Conservation (phyloP, 1,140 invertebrate genomes). For the Gryon sp. region DNA sequence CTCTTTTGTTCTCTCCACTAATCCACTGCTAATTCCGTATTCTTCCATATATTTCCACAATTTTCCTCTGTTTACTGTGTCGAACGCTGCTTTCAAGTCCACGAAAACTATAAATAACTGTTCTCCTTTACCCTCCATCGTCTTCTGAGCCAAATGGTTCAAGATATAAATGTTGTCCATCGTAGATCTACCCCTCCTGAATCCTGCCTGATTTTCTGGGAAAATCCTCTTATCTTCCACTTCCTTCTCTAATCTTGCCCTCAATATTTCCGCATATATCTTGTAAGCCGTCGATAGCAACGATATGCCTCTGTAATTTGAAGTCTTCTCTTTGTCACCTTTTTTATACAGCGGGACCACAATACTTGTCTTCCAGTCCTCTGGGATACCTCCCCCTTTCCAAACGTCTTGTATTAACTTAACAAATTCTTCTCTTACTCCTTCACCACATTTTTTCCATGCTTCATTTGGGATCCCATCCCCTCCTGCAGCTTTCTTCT, state of each 20-base stretch:
- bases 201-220: no score
- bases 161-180: no score
- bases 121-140: not conserved
- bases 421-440: not conserved
- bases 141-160: not conserved
- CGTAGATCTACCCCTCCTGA: no score
- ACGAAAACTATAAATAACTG: not conserved
- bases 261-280: not conserved
- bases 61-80: not conserved
- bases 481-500: no score
- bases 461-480: no score
- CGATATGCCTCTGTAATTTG: not conserved
- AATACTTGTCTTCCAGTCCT: not conserved
- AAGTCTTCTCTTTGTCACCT: not conserved
- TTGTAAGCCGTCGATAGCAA: not conserved
- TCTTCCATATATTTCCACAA: not conserved
- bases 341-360: not conserved
- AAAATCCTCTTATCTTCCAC: not conserved
- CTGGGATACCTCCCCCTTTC: not conserved
- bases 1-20: slow-evolving; percentile 4
- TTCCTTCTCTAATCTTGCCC: not conserved
- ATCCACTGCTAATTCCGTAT: not conserved
- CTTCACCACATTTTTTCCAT: not conserved
- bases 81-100: not conserved
- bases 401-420: not conserved